These are phyloP conservation scores for Edolisoma coerulescens DNA, from an alignment of 2,113 vertebrate genomes.

Conservation along the genomic window DNA sequence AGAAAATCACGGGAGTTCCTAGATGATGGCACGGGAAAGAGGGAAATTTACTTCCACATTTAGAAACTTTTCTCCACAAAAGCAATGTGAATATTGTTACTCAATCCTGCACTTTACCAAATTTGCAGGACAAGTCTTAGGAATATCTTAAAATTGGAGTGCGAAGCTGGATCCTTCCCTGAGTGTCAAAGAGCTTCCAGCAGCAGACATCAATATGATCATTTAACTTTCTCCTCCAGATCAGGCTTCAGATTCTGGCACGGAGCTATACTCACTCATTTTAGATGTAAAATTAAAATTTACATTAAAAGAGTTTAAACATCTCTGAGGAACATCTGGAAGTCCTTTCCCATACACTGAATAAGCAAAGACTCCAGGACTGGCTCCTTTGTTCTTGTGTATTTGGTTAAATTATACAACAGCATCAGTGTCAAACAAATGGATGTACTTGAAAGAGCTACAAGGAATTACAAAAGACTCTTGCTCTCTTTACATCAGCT, in stretches of 20 bases:
- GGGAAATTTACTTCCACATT: not conserved
- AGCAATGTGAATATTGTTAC: not conserved
- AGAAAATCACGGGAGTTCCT: not conserved
- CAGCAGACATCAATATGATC: not conserved
- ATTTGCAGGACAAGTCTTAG: not conserved
- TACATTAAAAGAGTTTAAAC: not conserved
- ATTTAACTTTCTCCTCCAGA: not conserved
- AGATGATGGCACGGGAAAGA: not conserved
- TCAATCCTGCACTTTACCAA: not conserved
- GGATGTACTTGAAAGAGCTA: slow-evolving; percentile 32
- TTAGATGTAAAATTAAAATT: not conserved
- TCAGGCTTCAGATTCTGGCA: not conserved
- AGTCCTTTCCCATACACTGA: not conserved
- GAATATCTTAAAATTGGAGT: not conserved
- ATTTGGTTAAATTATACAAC: not conserved
- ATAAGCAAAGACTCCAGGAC: not conserved
- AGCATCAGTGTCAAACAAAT: slow-evolving; percentile 17
- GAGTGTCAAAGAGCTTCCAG: not conserved
- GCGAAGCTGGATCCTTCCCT: not conserved
- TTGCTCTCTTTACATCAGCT: slow-evolving; percentile 17
- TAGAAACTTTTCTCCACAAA: not conserved
- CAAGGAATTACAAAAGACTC: slow-evolving; percentile 42
- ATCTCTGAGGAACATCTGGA: not conserved
- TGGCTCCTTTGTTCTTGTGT: not conserved
- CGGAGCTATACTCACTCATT: not conserved